Percentiles rank a stretch among this genome's conserved stretches.
Conservation (phyloP, 2,888 invertebrate species). For the Bruchidius siliquastri region DNA sequence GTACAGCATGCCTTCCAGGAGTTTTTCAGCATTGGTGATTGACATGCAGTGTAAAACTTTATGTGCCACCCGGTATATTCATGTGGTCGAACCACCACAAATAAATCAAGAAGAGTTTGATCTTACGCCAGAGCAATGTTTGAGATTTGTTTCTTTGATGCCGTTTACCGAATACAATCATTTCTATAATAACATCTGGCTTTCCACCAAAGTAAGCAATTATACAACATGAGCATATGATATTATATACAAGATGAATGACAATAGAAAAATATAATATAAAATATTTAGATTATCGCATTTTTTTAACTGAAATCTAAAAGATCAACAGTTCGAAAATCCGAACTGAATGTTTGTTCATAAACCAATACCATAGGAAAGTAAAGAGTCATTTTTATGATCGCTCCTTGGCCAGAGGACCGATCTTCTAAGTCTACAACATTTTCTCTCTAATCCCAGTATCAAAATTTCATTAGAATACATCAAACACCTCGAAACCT, state of each 20-base stretch:
- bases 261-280: no score
- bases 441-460: no score
- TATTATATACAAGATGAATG: slow-evolving; percentile 17
- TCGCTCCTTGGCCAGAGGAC: no score
- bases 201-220: slow-evolving; percentile 52
- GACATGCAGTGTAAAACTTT: slow-evolving; percentile 53
- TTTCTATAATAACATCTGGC: slow-evolving; percentile 53
- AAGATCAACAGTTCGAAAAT: no score
- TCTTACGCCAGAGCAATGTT: slow-evolving; percentile 45
- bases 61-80: slow-evolving; percentile 52
- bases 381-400: no score
- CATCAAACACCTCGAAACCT: no score
- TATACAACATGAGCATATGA: slow-evolving; percentile 29
- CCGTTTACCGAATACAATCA: slow-evolving; percentile 45
- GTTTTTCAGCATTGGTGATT: slow-evolving; percentile 52
- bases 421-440: no score
- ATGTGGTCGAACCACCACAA: slow-evolving; percentile 49
- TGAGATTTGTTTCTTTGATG: slow-evolving; percentile 49
- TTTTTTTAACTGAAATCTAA: no score
- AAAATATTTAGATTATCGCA: no score
- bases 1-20: slow-evolving; percentile 51
- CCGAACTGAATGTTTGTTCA: no score
- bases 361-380: no score
- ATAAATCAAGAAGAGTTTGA: slow-evolving; percentile 43
- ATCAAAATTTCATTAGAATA: no score